Conservation (phyloP, 2,113 vertebrate genomes). For the Rynchops niger region DNA sequence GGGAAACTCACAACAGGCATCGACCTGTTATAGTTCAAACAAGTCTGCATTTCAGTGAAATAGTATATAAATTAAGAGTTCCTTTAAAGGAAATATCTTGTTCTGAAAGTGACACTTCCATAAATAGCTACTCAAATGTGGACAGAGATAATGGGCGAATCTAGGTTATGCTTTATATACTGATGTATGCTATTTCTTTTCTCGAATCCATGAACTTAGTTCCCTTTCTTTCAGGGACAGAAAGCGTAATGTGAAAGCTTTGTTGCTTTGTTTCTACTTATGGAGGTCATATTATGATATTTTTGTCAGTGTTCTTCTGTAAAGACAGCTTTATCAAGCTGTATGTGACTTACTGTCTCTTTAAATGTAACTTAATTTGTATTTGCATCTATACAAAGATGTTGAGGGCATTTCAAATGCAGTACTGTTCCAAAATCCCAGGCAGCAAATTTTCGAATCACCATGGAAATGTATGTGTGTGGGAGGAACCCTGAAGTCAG, state of each 20-base stretch:
- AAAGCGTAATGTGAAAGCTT: neutral
- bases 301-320: neutral
- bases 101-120: neutral
- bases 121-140: neutral
- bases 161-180: neutral
- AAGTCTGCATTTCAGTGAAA: neutral
- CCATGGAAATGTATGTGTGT: constrained; percentile 35
- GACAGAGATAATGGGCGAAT: neutral
- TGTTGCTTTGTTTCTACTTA: neutral
- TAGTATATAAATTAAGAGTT: neutral
- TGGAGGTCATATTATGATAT: neutral
- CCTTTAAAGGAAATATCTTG: neutral
- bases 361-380: constrained; percentile 20
- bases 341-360: neutral
- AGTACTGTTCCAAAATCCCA: neutral
- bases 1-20: neutral
- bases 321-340: neutral
- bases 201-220: neutral
- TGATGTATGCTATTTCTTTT: neutral
- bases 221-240: neutral
- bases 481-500: constrained; percentile 16
- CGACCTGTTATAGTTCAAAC: neutral
- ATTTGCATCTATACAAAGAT: neutral
- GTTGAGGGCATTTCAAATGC: constrained; percentile 10
- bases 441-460: constrained; percentile 42